phyloP scores from a whole-genome alignment of 2,888 invertebrate species.

The Busseola fusca region DNA sequence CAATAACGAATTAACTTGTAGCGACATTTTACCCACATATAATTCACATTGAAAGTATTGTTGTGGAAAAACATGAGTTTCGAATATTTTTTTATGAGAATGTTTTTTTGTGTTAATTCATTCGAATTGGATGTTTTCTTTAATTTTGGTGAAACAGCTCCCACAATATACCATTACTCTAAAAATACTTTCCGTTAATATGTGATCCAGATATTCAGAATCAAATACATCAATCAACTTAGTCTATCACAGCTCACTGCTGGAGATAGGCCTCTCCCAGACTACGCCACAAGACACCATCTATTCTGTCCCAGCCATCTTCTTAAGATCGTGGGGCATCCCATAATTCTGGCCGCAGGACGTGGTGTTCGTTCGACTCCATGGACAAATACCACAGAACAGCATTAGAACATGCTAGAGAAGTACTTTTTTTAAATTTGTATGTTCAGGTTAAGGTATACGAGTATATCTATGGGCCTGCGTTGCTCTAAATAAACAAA shows the following conservation, averaged over 20 bases:
- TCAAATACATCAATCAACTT: background rate
- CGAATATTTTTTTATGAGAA: background rate
- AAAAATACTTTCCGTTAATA: background rate
- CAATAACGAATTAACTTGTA: background rate
- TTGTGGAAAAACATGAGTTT: background rate
- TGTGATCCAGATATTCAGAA: background rate
- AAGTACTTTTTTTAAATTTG: no score
- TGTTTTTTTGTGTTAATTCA: background rate
- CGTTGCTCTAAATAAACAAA: no score
- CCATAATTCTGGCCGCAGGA: background rate
- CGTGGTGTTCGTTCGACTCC: no score
- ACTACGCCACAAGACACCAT: no score
- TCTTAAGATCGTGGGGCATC: background rate
- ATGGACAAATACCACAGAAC: no score
- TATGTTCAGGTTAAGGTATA: no score
- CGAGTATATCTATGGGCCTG: no score
- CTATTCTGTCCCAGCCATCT: background rate
- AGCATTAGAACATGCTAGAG: no score
- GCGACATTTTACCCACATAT: background rate
- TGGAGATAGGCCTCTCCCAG: background rate
- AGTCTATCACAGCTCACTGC: background rate
- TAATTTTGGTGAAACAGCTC: background rate
- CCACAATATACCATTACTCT: background rate
- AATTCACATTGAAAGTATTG: background rate
- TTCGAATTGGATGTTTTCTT: background rate